phyloP scores from a whole-genome alignment of 2,113 vertebrate species.

The Siphamia tubifer region DNA sequence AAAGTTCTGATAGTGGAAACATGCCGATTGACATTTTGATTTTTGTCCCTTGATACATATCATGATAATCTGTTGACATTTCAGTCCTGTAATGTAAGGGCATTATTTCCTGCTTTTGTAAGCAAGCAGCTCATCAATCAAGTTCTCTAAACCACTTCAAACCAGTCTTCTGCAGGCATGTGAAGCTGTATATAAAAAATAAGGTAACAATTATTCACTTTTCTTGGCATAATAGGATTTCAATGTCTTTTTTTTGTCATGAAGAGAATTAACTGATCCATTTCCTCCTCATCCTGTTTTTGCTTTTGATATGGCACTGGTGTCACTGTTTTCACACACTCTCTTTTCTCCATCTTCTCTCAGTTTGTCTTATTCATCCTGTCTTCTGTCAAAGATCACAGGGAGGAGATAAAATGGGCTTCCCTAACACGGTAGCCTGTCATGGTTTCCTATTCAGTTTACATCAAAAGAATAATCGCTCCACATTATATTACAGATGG shows the following conservation, averaged over 20 bases:
- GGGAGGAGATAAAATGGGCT: constrained; percentile 46
- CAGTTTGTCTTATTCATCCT: background rate
- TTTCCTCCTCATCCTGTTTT: constrained; percentile 68
- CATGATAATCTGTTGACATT: background rate
- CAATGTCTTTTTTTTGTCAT: constrained; percentile 58
- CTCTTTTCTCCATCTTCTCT: background rate
- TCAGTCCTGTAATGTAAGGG: constrained; percentile 9
- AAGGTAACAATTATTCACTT: constrained; percentile 75
- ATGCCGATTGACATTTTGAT: too few species aligned
- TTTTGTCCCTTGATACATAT: background rate
- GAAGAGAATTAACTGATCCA: constrained; percentile 63
- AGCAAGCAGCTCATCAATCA: constrained; percentile 66
- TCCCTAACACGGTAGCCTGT: constrained; percentile 34
- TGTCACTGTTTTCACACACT: constrained; percentile 41
- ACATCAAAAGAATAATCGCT: constrained; percentile 41
- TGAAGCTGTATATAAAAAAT: constrained; percentile 42
- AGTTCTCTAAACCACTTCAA: constrained; percentile 56
- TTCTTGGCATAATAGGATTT: constrained; percentile 62
- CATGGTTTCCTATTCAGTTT: constrained; percentile 47
- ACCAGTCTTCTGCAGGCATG: constrained; percentile 35
- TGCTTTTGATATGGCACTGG: constrained; percentile 35
- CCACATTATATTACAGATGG: constrained; percentile 36
- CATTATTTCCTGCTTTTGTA: constrained; percentile 62
- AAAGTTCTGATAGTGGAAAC: too few species aligned
- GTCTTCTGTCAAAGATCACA: constrained; percentile 56